Evolutionary conservation across 2,113 vertebrate genomes (phyloP).

Genomic region (Megaceryle torquata): DNA sequence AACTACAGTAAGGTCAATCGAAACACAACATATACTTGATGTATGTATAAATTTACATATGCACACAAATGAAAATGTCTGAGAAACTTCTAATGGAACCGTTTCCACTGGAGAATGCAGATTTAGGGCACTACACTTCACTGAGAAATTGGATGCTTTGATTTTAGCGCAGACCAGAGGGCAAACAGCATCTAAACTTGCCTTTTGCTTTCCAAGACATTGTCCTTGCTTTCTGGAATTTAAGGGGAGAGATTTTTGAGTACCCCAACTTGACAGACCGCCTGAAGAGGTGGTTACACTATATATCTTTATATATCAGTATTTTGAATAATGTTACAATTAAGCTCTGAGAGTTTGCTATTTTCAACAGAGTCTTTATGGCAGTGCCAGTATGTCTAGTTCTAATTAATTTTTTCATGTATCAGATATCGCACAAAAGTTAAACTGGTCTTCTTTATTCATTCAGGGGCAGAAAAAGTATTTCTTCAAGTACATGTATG

Average conservation of each 20-base stretch:
- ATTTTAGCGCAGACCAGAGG: not conserved
- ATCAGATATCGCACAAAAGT: not conserved
- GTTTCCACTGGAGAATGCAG: not conserved
- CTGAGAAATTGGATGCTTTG: not conserved
- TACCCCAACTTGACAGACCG: not conserved
- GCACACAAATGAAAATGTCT: not conserved
- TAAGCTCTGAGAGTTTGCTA: not conserved
- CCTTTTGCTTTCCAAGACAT: not conserved
- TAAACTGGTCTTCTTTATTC: not conserved
- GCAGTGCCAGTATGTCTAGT: not conserved
- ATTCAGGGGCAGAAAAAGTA: not conserved
- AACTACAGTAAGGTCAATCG: not conserved
- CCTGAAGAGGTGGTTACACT: not conserved
- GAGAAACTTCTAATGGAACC: not conserved
- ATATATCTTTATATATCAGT: not conserved
- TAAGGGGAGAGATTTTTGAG: not conserved
- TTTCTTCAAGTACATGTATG: not conserved
- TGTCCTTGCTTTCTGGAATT: not conserved
- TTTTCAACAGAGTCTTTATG: not conserved
- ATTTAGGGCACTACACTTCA: not conserved
- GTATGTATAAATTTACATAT: not conserved
- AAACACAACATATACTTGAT: not conserved
- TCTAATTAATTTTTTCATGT: not conserved
- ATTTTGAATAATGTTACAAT: not conserved
- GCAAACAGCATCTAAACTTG: not conserved